Evolutionary conservation across 2,113 vertebrate species (phyloP).

Genomic region (Amphiprion percula): DNA sequence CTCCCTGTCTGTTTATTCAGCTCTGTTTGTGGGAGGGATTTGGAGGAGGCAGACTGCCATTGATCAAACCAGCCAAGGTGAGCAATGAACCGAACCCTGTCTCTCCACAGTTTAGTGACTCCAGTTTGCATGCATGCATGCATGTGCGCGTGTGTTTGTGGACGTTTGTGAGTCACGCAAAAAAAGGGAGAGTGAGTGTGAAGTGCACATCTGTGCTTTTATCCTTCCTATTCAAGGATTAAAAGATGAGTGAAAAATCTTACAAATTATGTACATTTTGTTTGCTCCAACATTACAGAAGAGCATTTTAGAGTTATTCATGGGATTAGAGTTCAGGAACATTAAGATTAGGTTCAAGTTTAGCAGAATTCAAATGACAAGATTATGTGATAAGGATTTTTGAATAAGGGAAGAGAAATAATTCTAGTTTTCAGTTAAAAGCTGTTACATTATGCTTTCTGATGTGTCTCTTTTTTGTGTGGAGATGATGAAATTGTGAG

Average conservation of each 20-base stretch:
- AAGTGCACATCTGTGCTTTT: slow-evolving; percentile 48
- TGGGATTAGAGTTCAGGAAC: slow-evolving; percentile 42
- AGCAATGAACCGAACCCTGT: slow-evolving; percentile 80
- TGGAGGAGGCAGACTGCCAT: slow-evolving; percentile 81
- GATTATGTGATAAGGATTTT: slow-evolving; percentile 23
- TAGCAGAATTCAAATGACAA: slow-evolving; percentile 10
- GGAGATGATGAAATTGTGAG: neutral
- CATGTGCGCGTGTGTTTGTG: slow-evolving; percentile 19
- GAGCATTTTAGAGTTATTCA: slow-evolving; percentile 28
- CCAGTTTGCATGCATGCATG: slow-evolving; percentile 38
- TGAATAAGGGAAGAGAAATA: neutral
- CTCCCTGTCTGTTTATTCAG: slow-evolving; percentile 84
- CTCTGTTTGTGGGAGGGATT: slow-evolving; percentile 86
- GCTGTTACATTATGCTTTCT: neutral
- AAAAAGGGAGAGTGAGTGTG: slow-evolving; percentile 46
- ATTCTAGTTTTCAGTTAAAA: slow-evolving; percentile 16
- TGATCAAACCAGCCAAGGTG: slow-evolving; percentile 84
- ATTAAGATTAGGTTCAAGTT: slow-evolving; percentile 32
- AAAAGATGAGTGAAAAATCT: slow-evolving; percentile 52
- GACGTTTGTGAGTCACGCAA: slow-evolving; percentile 13
- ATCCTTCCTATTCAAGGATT: slow-evolving; percentile 47
- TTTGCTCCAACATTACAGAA: slow-evolving; percentile 13
- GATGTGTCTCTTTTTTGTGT: neutral
- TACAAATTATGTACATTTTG: slow-evolving; percentile 33
- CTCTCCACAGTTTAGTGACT: slow-evolving; percentile 72